Conservation (phyloP, 2,888 invertebrate species). For the Apeira syringaria region DNA sequence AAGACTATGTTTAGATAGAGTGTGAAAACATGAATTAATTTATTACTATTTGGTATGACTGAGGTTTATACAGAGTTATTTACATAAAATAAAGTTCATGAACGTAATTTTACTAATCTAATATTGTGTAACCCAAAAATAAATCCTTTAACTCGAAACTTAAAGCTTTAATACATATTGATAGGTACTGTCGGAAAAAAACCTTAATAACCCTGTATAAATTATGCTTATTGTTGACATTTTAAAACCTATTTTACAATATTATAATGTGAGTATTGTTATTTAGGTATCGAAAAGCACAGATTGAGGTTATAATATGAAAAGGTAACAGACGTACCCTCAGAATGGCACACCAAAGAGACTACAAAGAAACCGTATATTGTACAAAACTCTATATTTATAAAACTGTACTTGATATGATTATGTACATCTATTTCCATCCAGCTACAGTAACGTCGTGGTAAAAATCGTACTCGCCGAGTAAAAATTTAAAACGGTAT, state of each 20-base stretch:
- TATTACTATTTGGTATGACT: conserved; percentile 70
- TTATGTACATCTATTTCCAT: conserved; percentile 65
- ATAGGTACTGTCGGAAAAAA: conserved; percentile 42
- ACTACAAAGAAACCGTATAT: conserved; percentile 66
- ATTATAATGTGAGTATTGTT: conserved; percentile 74
- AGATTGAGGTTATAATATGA: conserved; percentile 69
- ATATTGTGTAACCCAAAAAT: too few relatives aligned
- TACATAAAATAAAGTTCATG: conserved; percentile 34
- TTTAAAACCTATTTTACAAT: conserved; percentile 70
- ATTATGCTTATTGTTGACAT: conserved; percentile 78
- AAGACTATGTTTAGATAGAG: conserved; percentile 19
- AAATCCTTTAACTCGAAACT: not conserved
- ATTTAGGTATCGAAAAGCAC: conserved; percentile 70
- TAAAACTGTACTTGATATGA: conserved; percentile 77
- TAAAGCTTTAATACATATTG: conserved; percentile 14
- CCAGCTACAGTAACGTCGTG: conserved; percentile 11
- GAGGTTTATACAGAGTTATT: conserved; percentile 82
- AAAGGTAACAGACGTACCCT: conserved; percentile 72
- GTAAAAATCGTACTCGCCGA: conserved; percentile 27
- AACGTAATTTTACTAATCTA: conserved; percentile 21
- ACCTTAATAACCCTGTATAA: conserved; percentile 80
- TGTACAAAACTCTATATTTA: conserved; percentile 67
- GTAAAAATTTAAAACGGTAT: conserved; percentile 48
- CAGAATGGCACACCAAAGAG: conserved; percentile 76
- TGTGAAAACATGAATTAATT: conserved; percentile 29